A percentile compares a stretch with the other conserved stretches of the same genome.
These are phyloP conservation scores for Romanogobio albipinnatus DNA, from an alignment of 2,113 vertebrate genomes.

Conservation along the genomic window DNA sequence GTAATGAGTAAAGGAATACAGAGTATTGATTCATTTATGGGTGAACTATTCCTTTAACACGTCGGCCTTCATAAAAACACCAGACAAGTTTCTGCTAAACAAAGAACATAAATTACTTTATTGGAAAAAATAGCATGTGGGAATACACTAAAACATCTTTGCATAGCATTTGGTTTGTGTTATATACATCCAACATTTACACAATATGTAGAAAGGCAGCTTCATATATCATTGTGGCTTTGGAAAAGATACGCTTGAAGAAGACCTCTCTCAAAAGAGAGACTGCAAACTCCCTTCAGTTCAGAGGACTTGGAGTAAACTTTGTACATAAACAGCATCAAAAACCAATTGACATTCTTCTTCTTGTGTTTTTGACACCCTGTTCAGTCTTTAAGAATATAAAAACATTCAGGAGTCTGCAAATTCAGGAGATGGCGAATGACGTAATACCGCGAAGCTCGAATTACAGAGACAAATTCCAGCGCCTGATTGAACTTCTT, in stretches of 20 bases:
- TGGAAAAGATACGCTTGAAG: not conserved
- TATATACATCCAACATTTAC: conserved; percentile 39
- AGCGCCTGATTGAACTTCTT: not conserved
- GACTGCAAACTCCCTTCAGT: not conserved
- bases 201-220: conserved; percentile 34
- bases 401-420: not conserved
- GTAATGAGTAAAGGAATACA: not conserved
- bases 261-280: not conserved
- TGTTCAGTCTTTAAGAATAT: not conserved
- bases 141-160: conserved; percentile 26
- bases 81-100: conserved; percentile 47
- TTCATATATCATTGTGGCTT: conserved; percentile 44
- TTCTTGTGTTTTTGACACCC: not conserved
- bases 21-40: not conserved
- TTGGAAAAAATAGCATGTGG: conserved; percentile 46
- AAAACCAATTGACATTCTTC: not conserved
- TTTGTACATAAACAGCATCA: not conserved
- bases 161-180: conserved; percentile 40
- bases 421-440: not conserved
- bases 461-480: not conserved
- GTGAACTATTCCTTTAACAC: not conserved
- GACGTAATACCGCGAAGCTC: not conserved
- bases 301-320: not conserved
- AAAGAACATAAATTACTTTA: conserved; percentile 71
- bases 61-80: conserved; percentile 11